Evolutionary conservation across 1,140 invertebrate genomes (phyloP).

Genomic region (Polypedilum pembai): DNA sequence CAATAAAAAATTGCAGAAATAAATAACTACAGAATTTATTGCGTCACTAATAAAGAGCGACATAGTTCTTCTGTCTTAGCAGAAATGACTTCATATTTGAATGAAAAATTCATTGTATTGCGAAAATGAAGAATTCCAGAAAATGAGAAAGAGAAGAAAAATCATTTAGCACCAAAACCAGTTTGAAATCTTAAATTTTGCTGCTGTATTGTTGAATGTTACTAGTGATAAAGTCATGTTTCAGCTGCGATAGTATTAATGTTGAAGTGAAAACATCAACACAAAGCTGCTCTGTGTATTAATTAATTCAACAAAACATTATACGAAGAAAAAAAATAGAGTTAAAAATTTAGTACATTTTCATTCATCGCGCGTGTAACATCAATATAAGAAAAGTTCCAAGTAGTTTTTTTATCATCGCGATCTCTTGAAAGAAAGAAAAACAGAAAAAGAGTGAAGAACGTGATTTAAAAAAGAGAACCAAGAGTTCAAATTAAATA

Average conservation of each 20-base stretch:
- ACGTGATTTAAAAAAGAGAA: background rate
- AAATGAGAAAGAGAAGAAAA: no score
- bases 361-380: constrained; percentile 1
- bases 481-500: constrained; percentile 11
- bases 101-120: no score
- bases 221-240: no score
- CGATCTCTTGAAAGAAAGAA: background rate
- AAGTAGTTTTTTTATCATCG: background rate
- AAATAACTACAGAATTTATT: no score
- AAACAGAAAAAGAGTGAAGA: background rate
- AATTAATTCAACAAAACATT: background rate
- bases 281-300: background rate
- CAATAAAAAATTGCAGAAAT: no score
- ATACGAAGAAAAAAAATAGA: background rate
- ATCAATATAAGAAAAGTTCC: background rate
- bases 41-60: no score
- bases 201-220: no score
- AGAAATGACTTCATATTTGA: no score
- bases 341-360: constrained; percentile 7
- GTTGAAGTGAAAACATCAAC: background rate
- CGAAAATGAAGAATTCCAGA: no score
- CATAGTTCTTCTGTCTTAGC: no score
- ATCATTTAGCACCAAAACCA: no score
- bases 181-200: no score
- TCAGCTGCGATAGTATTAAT: background rate